Percentiles rank a stretch among this genome's conserved stretches.
These are phyloP conservation scores for Sebastes hubbsi DNA, from an alignment of 2,797 vertebrate genomes.

Conservation along the genomic window DNA sequence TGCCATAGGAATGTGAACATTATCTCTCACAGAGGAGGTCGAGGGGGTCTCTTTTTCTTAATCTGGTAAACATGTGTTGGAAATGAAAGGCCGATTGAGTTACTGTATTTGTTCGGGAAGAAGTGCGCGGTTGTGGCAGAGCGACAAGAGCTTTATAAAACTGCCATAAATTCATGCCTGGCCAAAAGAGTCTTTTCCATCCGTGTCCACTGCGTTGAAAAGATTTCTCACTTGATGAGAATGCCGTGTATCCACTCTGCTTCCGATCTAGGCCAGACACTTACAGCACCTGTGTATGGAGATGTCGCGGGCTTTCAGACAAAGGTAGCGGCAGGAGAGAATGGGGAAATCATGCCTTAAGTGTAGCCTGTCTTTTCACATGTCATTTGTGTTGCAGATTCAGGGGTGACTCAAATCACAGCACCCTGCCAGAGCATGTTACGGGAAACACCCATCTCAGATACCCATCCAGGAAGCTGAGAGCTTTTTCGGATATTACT, in stretches of 20 bases:
- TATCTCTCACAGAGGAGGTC: slow-evolving; percentile 55
- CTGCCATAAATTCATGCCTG: background rate
- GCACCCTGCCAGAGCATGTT: slow-evolving; percentile 62
- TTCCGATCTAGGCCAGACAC: slow-evolving; percentile 48
- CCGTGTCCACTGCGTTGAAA: slow-evolving; percentile 8
- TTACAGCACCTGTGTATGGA: slow-evolving; percentile 39
- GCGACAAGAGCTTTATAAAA: slow-evolving; percentile 24
- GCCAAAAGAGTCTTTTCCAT: background rate
- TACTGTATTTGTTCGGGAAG: slow-evolving; percentile 43
- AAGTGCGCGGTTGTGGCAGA: slow-evolving; percentile 36
- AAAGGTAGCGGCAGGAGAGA: slow-evolving; percentile 27
- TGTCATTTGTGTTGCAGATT: slow-evolving; percentile 66
- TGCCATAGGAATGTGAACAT: slow-evolving; percentile 62
- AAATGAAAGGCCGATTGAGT: slow-evolving; percentile 42
- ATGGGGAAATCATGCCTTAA: slow-evolving; percentile 38
- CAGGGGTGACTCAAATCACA: slow-evolving; percentile 68
- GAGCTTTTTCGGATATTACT: slow-evolving; percentile 78
- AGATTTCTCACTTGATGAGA: slow-evolving; percentile 19
- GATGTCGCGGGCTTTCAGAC: slow-evolving; percentile 63
- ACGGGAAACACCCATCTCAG: slow-evolving; percentile 60
- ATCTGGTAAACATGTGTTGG: slow-evolving; percentile 59
- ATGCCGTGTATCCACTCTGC: slow-evolving; percentile 14
- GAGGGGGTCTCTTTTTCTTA: slow-evolving; percentile 40
- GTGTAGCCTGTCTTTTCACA: slow-evolving; percentile 55
- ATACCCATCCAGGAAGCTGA: slow-evolving; percentile 57